A percentile compares a stretch with the other conserved stretches of the same genome.
Evolutionary conservation across 2,888 invertebrate genomes (phyloP).

Genomic region (Thelaira solivaga): DNA sequence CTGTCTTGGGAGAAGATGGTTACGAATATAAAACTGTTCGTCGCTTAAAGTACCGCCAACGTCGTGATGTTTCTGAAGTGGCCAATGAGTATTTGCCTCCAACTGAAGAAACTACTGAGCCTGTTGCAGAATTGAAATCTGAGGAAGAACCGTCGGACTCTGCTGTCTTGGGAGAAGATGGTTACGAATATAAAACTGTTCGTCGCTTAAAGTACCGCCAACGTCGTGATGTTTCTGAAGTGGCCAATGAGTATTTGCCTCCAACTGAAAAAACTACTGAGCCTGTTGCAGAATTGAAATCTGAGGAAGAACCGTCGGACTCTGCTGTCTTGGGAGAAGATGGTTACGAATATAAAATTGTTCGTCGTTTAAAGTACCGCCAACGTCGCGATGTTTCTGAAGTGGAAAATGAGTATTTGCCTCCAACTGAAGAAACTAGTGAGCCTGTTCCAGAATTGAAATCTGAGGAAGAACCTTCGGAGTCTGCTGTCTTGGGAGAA

Average conservation of each 20-base stretch:
- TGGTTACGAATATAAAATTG: constrained; percentile 36
- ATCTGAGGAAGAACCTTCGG: constrained; percentile 10
- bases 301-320: constrained; percentile 29
- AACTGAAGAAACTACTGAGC: constrained; percentile 30
- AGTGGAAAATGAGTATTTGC: constrained; percentile 63
- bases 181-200: constrained; percentile 58
- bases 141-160: constrained; percentile 29
- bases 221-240: constrained; percentile 66
- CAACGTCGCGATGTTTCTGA: constrained; percentile 47
- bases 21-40: constrained; percentile 66
- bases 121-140: constrained; percentile 14
- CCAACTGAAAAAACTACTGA: constrained; percentile 56
- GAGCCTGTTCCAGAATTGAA: constrained; percentile 29
- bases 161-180: constrained; percentile 47
- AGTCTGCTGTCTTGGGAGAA: constrained; percentile 36
- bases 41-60: constrained; percentile 53
- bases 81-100: constrained; percentile 56
- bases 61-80: constrained; percentile 64
- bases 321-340: constrained; percentile 51
- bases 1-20: constrained; percentile 55
- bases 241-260: constrained; percentile 69
- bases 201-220: constrained; percentile 53
- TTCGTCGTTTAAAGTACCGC: constrained; percentile 56
- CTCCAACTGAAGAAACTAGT: constrained; percentile 47
- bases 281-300: not conserved